These are phyloP conservation scores for Chelon auratus DNA, from an alignment of 2,797 vertebrate species.

Conservation along the genomic window DNA sequence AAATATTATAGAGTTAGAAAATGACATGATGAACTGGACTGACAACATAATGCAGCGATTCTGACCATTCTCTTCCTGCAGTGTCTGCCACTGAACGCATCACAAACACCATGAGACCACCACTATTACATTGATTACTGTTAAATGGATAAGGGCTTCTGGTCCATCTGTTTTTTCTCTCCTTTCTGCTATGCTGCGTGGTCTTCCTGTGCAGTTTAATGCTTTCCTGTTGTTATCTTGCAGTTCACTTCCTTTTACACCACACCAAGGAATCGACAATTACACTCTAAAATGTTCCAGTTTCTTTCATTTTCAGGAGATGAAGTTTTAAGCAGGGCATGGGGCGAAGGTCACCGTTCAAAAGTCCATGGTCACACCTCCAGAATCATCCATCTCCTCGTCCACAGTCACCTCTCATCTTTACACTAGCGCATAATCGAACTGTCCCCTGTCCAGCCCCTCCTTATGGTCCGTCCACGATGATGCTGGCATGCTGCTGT, in stretches of 20 bases:
- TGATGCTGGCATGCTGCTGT: slow-evolving; percentile 95
- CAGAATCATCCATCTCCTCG: background rate
- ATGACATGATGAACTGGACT: slow-evolving; percentile 42
- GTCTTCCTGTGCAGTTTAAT: background rate
- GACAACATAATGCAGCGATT: slow-evolving; percentile 8
- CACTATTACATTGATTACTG: slow-evolving; percentile 13
- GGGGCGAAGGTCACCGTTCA: background rate
- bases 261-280: background rate
- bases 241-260: slow-evolving; percentile 5
- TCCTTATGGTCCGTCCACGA: slow-evolving; percentile 96
- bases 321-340: background rate
- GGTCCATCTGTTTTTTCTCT: slow-evolving; percentile 9
- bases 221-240: slow-evolving; percentile 9
- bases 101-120: slow-evolving; percentile 1
- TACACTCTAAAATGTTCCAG: background rate
- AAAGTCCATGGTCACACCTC: background rate
- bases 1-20: slow-evolving; percentile 50
- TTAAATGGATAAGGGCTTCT: slow-evolving; percentile 17
- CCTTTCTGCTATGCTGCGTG: background rate
- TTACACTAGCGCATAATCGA: slow-evolving; percentile 92
- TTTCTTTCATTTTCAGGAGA: slow-evolving; percentile 5
- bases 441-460: slow-evolving; percentile 91
- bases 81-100: slow-evolving; percentile 26
- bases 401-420: background rate
- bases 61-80: slow-evolving; percentile 29